Percentiles rank a stretch among this genome's conserved stretches.
phyloP scores from a whole-genome alignment of 2,113 vertebrate species.

The Dascyllus trimaculatus region DNA sequence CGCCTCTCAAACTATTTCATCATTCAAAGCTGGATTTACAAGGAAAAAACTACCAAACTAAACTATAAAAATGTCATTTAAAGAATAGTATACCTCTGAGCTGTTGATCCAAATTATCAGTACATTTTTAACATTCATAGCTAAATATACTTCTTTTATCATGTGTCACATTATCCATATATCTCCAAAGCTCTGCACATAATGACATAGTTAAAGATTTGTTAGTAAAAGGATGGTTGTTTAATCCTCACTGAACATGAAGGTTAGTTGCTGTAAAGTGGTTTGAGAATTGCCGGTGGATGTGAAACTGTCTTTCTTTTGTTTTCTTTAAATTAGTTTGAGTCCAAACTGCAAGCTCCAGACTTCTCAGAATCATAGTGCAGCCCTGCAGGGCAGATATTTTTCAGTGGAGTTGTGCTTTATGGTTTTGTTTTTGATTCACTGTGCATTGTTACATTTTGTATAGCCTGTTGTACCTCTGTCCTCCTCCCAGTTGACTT shows the following conservation, averaged over 20 bases:
- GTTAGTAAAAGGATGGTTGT: background rate
- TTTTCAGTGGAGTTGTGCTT: background rate
- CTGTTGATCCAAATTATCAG: background rate
- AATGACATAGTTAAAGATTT: too few relatives aligned
- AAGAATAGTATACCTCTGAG: too few relatives aligned
- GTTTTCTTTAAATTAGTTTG: too few relatives aligned
- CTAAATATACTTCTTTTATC: background rate
- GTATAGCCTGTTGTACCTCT: slow-evolving; percentile 7
- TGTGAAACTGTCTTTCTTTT: background rate
- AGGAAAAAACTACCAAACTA: too few relatives aligned
- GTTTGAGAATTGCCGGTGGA: background rate
- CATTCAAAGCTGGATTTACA: too few relatives aligned
- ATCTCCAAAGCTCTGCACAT: too few relatives aligned
- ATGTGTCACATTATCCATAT: background rate
- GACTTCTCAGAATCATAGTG: too few relatives aligned
- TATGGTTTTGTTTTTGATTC: slow-evolving; percentile 6
- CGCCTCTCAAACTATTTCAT: too few relatives aligned
- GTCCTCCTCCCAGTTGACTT: slow-evolving; percentile 13
- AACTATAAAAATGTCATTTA: too few relatives aligned
- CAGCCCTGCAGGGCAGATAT: too few relatives aligned
- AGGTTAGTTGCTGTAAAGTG: background rate
- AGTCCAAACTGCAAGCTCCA: too few relatives aligned
- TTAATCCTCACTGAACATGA: background rate
- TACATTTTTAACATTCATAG: background rate
- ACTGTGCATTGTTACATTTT: slow-evolving; percentile 14